phyloP scores from a whole-genome alignment of 2,113 vertebrate species.

The Oreochromis tanganicae region DNA sequence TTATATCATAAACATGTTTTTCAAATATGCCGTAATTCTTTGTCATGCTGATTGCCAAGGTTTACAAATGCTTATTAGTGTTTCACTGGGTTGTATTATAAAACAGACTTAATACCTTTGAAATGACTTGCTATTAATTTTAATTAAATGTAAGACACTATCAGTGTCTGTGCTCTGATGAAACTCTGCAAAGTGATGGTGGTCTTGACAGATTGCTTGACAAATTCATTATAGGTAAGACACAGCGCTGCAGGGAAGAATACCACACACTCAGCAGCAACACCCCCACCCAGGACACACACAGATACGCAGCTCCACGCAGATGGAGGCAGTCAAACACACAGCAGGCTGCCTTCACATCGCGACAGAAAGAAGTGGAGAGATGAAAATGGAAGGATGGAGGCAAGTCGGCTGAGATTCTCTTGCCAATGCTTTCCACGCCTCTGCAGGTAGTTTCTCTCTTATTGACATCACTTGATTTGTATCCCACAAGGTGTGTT shows the following conservation, averaged over 20 bases:
- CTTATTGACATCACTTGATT: slow-evolving; percentile 34
- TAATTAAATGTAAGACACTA: neutral
- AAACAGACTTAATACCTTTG: neutral
- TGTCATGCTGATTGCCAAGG: neutral
- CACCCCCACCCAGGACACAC: neutral
- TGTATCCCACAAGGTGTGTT: slow-evolving; percentile 19
- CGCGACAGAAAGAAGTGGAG: slow-evolving; percentile 12
- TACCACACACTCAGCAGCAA: neutral
- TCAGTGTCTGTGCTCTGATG: neutral
- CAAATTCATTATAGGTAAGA: slow-evolving; percentile 50
- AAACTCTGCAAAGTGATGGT: neutral
- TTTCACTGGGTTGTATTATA: neutral
- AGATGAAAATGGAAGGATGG: slow-evolving; percentile 26
- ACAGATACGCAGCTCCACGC: neutral
- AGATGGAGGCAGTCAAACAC: slow-evolving; percentile 55
- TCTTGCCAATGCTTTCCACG: neutral
- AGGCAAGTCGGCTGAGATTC: slow-evolving; percentile 1
- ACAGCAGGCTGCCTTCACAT: slow-evolving; percentile 52
- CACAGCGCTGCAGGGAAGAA: neutral
- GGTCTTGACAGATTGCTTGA: slow-evolving; percentile 40
- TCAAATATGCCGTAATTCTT: neutral
- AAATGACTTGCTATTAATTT: neutral
- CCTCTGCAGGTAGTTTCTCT: slow-evolving; percentile 35
- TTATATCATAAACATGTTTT: neutral
- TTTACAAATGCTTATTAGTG: neutral